Evolutionary conservation across 2,888 invertebrate genomes (phyloP).

Genomic region (Campoplex capitator): DNA sequence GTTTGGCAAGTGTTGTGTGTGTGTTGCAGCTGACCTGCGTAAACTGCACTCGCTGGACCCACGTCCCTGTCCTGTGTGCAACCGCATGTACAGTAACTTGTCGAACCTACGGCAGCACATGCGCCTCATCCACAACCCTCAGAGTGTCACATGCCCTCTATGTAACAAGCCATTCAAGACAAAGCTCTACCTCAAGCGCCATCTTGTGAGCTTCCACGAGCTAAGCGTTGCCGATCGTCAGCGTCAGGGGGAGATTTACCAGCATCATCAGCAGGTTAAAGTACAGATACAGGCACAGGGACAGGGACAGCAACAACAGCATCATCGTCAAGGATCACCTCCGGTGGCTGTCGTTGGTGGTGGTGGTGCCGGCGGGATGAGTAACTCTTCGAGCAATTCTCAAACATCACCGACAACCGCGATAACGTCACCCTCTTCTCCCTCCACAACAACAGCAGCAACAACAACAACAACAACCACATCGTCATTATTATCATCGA

Average conservation of each 20-base stretch:
- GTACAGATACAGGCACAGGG: conserved; percentile 74
- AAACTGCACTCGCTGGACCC: conserved; percentile 86
- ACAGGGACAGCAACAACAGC: conserved; percentile 53
- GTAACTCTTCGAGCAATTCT: conserved; percentile 32
- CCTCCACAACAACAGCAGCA: conserved; percentile 17
- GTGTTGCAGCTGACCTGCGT: conserved; percentile 85
- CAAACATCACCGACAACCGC: conserved; percentile 17
- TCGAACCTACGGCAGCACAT: conserved; percentile 89
- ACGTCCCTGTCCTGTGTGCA: conserved; percentile 88
- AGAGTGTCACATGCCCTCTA: conserved; percentile 87
- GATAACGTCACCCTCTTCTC: conserved; percentile 32
- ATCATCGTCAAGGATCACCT: conserved; percentile 49
- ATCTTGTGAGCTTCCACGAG: conserved; percentile 87
- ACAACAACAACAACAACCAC: conserved; percentile 17
- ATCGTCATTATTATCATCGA: conserved; percentile 21
- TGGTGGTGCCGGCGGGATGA: neutral
- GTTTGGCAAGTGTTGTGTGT: conserved; percentile 83
- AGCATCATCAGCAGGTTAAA: conserved; percentile 82
- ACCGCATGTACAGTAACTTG: conserved; percentile 88
- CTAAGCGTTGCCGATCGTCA: conserved; percentile 82
- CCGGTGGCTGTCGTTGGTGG: conserved; percentile 36
- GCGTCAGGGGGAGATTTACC: conserved; percentile 83
- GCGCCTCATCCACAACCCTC: conserved; percentile 88
- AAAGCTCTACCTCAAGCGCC: conserved; percentile 87
- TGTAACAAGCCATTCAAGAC: conserved; percentile 89